Conservation (phyloP, 2,888 invertebrate species). For the Andrena fulva region DNA sequence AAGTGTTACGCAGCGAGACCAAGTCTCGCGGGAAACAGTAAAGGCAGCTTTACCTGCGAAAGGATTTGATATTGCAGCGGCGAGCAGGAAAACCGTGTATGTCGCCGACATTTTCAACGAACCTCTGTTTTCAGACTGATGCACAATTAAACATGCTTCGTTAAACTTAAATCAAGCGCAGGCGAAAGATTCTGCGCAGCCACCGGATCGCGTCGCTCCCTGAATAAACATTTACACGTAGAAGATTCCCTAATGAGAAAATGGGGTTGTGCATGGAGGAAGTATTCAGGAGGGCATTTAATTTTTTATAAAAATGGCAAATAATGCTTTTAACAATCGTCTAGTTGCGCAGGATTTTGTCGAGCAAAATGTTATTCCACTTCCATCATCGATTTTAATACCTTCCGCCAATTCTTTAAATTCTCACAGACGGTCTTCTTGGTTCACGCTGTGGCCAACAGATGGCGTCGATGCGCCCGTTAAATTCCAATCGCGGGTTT, state of each 20-base stretch:
- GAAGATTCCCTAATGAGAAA: background rate
- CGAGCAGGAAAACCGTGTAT: conserved; percentile 35
- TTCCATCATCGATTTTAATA: background rate
- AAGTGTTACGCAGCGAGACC: no score
- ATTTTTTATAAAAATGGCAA: background rate
- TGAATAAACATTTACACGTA: background rate
- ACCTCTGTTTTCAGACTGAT: conserved; percentile 66
- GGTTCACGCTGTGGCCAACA: background rate
- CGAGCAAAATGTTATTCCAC: background rate
- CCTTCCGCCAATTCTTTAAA: conserved; percentile 33
- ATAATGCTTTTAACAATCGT: background rate
- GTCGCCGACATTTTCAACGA: conserved; percentile 62
- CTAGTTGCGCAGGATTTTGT: background rate
- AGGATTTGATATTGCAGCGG: conserved; percentile 12
- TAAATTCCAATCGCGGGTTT: background rate
- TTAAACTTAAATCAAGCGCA: conserved; percentile 63
- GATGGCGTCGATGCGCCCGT: conserved; percentile 17
- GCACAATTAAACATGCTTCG: conserved; percentile 71
- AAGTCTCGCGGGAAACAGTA: no score
- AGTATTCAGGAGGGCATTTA: background rate
- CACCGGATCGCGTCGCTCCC: conserved; percentile 16
- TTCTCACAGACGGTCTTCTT: conserved; percentile 42
- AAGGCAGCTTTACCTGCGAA: conserved; percentile 40
- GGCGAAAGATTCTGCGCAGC: conserved; percentile 70
- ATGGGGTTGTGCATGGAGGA: rapidly evolving